These are phyloP conservation scores for Sturnus vulgaris DNA, from an alignment of 2,113 vertebrate species.

Conservation along the genomic window DNA sequence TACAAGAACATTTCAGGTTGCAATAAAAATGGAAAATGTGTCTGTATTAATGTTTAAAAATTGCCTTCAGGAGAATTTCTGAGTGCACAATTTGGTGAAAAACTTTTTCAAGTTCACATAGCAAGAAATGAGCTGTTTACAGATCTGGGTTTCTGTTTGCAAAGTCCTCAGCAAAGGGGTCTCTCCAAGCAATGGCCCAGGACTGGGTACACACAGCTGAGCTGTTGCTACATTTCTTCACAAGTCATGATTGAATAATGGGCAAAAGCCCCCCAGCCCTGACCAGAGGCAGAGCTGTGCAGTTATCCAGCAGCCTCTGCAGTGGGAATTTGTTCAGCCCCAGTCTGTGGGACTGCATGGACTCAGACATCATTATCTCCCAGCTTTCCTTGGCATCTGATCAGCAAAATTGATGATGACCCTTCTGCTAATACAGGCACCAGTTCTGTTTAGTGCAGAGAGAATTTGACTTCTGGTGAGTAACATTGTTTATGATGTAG, in stretches of 20 bases:
- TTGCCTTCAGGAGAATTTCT: not conserved
- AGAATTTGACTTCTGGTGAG: not conserved
- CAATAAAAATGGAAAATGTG: not conserved
- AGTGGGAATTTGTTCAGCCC: not conserved
- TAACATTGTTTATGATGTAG: not conserved
- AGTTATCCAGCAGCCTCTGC: not conserved
- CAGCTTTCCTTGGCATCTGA: not conserved
- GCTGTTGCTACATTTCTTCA: not conserved
- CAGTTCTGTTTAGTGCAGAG: not conserved
- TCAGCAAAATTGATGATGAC: not conserved
- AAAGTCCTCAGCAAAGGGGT: not conserved
- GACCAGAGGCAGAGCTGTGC: not conserved
- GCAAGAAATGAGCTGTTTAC: not conserved
- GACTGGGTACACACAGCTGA: not conserved
- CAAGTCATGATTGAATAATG: not conserved
- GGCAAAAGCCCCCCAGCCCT: not conserved
- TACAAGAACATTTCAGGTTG: not conserved
- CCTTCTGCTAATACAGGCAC: not conserved
- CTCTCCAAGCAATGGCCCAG: rapidly evolving
- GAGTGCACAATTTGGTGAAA: not conserved
- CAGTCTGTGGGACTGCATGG: not conserved
- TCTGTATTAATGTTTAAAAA: not conserved
- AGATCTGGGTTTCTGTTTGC: not conserved
- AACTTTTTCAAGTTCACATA: not conserved
- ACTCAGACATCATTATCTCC: not conserved